Evolutionary conservation across 1,140 invertebrate species (phyloP), one percentile per base, ranked within the genome.

Genomic region (Phymorhynchus buccinoides): DNA sequence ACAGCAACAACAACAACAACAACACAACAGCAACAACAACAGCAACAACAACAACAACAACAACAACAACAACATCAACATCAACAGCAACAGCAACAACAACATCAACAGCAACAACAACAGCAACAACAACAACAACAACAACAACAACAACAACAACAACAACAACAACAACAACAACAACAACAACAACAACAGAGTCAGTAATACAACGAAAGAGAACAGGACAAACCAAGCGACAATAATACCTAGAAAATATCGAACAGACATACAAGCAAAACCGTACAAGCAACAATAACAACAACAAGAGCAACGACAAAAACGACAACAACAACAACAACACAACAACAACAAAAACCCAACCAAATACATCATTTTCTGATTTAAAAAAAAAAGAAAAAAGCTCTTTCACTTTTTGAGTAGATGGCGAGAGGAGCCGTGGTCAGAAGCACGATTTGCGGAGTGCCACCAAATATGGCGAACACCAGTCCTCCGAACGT

Each of bases 361-460:
- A n/a, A n/a, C n/a, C n/a, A n/a, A n/a, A 32, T 77, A 14, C 27
- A 77, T 22, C 73, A 77, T n/a, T 16, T 32, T 42, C 9, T 44
- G 37, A 22, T n/a, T 71, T n/a, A n/a, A 71, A 18, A 35, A 44
- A 32, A 30, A 27, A 3, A 77, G n/a, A 75, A 91, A n/a, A n/a
- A n/a, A n/a, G n/a, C n/a, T n/a, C 92, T 92, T 93, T 93, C 93
- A 95, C 95, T 95, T 94, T 96, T 96, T 80, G 95, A 95, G 90
- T 95, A 96, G 80, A 96, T 93, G 86, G 95, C 95, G 80, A 96
- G 90, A 1, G 95, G 95, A 14, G 95, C 95, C 39, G 95, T 96
- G 66, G 95, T 96, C 79, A 96, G 93, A 27, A 96, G 91, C 56
- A 96, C 95, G 37, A 96, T 95, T 85, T 96, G 94, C 41, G 95